These are phyloP conservation scores for Acanthacorydalis orientalis DNA, from an alignment of 2,888 invertebrate genomes.

Conservation along the genomic window DNA sequence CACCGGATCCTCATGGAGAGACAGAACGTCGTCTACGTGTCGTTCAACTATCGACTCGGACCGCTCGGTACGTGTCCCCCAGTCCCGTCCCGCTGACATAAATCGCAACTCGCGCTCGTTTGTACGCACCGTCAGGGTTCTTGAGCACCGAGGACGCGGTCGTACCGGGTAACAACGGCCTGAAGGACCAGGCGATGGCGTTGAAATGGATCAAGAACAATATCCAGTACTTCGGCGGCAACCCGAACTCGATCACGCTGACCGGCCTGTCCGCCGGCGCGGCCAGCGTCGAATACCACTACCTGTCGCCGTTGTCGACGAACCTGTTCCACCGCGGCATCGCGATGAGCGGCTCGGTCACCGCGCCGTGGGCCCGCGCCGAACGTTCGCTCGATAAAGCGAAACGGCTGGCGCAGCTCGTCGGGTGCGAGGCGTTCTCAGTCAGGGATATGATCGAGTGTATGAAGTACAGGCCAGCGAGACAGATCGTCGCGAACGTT, in stretches of 20 bases:
- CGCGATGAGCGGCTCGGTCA: conserved; percentile 40
- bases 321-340: conserved; percentile 46
- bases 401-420: conserved; percentile 31
- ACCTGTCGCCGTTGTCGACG: conserved; percentile 22
- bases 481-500: conserved; percentile 33
- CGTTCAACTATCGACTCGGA: conserved; percentile 8
- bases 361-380: conserved; percentile 44
- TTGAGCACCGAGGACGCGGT: conserved; percentile 21
- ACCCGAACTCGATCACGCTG: conserved; percentile 21
- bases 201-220: conserved; percentile 21
- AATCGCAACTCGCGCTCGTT: no score
- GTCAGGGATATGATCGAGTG: conserved; percentile 38
- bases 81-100: no score
- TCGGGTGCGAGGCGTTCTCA: conserved; percentile 39
- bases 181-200: conserved; percentile 23
- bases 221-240: conserved; percentile 22
- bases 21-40: conserved; percentile 15
- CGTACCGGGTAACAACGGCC: conserved; percentile 22
- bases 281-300: conserved; percentile 23
- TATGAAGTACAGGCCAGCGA: conserved; percentile 36
- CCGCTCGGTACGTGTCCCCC: conserved; percentile 1
- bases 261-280: conserved; percentile 23
- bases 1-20: conserved; percentile 16
- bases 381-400: conserved; percentile 35
- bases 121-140: no score